Conservation (phyloP, 2,113 vertebrate genomes). For the Notothenia rossii region DNA sequence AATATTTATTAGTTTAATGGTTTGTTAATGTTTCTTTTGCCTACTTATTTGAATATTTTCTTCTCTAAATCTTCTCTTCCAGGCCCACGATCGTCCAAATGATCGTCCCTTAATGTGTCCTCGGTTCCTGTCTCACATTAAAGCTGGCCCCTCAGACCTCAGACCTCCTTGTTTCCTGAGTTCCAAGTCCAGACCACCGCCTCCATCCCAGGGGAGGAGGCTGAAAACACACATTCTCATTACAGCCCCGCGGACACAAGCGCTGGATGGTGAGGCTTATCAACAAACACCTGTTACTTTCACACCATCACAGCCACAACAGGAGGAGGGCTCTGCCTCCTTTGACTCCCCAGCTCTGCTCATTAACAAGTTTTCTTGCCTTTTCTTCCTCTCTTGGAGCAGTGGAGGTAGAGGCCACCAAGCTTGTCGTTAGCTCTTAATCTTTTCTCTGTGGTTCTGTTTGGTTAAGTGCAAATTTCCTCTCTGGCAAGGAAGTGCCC, state of each 20-base stretch:
- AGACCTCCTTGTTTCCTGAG: constrained; percentile 42
- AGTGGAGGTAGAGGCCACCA: constrained; percentile 45
- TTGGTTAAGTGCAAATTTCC: constrained; percentile 66
- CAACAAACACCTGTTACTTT: constrained; percentile 63
- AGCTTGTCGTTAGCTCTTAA: constrained; percentile 54
- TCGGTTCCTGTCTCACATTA: constrained; percentile 80
- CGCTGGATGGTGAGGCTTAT: constrained; percentile 62
- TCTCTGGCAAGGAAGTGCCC: constrained; percentile 59
- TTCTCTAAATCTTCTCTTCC: neutral
- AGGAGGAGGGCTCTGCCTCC: constrained; percentile 27
- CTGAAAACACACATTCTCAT: neutral
- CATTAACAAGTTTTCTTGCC: constrained; percentile 43
- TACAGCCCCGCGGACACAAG: constrained; percentile 24
- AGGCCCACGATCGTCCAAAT: constrained; percentile 42
- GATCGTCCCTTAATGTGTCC: constrained; percentile 59
- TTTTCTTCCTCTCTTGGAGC: constrained; percentile 33
- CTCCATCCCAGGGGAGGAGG: constrained; percentile 45
- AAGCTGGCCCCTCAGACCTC: constrained; percentile 60
- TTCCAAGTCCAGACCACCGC: constrained; percentile 41
- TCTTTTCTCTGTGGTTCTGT: constrained; percentile 58
- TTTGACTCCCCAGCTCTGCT: constrained; percentile 50
- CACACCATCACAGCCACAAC: constrained; percentile 15
- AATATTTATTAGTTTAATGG: neutral
- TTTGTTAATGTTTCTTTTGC: neutral
- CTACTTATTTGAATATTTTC: neutral